Base-by-base conservation (phyloP, 2,797 vertebrate genomes). In the Mycteria americana region DNA sequence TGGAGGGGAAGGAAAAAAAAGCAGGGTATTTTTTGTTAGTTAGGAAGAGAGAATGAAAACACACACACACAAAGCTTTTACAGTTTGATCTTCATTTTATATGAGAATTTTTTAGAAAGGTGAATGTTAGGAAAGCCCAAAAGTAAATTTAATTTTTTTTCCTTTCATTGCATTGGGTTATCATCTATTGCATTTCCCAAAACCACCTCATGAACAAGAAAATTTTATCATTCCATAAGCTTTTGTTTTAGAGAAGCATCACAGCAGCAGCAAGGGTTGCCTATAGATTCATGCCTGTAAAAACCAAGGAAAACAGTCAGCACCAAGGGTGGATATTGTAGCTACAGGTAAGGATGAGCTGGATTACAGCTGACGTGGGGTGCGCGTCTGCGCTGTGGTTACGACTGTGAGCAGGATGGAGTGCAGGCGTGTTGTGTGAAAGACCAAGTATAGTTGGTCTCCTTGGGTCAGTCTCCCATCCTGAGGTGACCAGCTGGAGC, bases 371-470 rank as follows among this genome's bases (percentile, higher is more conserved):
- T 83, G 63, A 18, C 5, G 7, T 11, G n/a, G 21, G 31, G 2
- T 0, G 0, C 24, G 11, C 0, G 0, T 13, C 79, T 53, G 21
- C 0, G 0, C 64, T 48, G 15, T 4, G 16, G 13, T 37, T 41
- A 37, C 2, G 2, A 4, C 57, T 30, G 7, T 0, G 17, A 45
- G 51, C 46, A 60, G 31, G 45, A 45, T 6, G 37, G 56, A 50
- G 10, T 11, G 21, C 39, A 23, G 39, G 10, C 0, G 0, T 28
- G 17, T 21, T 67, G 45, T 17, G 24, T 41, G 24, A 30, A 76
- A 69, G 45, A n/a, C 4, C 43, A 60, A 48, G 28, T 4, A 28
- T 2, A 23, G 56, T 7, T 21, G 15, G 13, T 51, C 18, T 80
- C 35, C 81, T 59, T 41, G 62, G 30, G 28, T 41, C 1, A 1